phyloP scores from a whole-genome alignment of 2,797 vertebrate species.

The Sebastes jordani region DNA sequence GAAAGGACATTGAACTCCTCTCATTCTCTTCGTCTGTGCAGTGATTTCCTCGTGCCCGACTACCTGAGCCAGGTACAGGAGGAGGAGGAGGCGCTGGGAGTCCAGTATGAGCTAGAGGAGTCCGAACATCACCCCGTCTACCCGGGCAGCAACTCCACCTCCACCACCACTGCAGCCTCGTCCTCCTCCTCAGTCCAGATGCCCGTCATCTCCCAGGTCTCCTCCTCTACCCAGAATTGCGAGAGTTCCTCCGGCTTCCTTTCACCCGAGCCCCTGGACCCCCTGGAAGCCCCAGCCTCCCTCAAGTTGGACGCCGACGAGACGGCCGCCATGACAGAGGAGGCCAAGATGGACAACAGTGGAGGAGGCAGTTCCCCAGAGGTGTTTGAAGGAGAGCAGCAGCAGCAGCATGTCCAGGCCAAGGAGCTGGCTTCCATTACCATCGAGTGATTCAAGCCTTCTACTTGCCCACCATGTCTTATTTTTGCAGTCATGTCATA shows the following conservation, averaged over 20 bases:
- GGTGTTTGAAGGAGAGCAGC: constrained; percentile 78
- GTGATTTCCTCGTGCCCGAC: constrained; percentile 99
- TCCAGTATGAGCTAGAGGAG: constrained; percentile 93
- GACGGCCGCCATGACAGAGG: constrained; percentile 68
- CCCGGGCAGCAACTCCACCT: constrained; percentile 59
- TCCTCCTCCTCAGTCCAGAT: constrained; percentile 94
- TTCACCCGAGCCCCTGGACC: constrained; percentile 82
- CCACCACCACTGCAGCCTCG: constrained; percentile 61
- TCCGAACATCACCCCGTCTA: constrained; percentile 69
- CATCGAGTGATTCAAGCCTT: constrained; percentile 84
- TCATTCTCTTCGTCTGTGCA: constrained; percentile 63
- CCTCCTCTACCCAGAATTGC: constrained; percentile 97
- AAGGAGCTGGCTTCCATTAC: constrained; percentile 89
- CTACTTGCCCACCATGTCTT: constrained; percentile 46
- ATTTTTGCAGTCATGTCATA: constrained; percentile 63
- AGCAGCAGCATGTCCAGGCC: constrained; percentile 70
- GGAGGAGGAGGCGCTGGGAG: constrained; percentile 90
- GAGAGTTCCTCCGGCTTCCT: constrained; percentile 89
- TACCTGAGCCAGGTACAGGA: constrained; percentile 98
- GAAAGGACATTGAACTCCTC: neutral
- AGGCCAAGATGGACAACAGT: constrained; percentile 74
- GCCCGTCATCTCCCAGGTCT: constrained; percentile 99
- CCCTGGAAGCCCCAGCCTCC: constrained; percentile 85
- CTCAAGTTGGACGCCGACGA: constrained; percentile 56
- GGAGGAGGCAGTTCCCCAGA: constrained; percentile 78